phyloP scores from a whole-genome alignment of 2,113 vertebrate genomes.

The Bambusicola thoracicus region DNA sequence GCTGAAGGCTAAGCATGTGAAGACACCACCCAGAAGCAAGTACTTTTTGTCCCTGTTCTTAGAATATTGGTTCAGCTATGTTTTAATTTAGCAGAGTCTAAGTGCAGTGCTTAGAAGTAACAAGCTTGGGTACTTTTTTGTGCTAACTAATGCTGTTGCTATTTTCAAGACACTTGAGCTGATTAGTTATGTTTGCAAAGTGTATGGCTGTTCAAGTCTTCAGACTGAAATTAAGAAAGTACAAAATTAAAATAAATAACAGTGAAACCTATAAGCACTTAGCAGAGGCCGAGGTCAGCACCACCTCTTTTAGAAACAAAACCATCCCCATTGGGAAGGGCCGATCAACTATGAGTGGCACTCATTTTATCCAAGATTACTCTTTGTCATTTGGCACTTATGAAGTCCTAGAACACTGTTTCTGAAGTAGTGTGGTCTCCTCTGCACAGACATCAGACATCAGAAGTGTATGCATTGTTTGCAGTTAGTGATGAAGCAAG shows the following conservation, averaged over 20 bases:
- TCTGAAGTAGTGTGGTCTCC: background rate
- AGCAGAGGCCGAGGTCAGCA: background rate
- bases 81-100: conserved; percentile 41
- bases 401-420: background rate
- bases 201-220: background rate
- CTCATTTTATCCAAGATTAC: background rate
- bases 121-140: conserved; percentile 4
- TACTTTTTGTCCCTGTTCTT: background rate
- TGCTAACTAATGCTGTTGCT: conserved; percentile 1
- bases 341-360: background rate
- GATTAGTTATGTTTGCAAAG: background rate
- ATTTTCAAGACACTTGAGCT: background rate
- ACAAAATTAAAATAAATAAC: background rate
- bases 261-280: background rate
- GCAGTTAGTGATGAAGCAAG: background rate
- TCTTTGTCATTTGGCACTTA: background rate
- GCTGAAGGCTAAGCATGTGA: background rate
- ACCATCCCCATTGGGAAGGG: background rate
- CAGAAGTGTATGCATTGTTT: background rate
- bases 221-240: background rate
- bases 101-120: conserved; percentile 14
- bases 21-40: background rate
- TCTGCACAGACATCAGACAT: background rate
- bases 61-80: conserved; percentile 11
- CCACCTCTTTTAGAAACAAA: background rate